Evolutionary conservation across 2,888 invertebrate species (phyloP), one percentile per base, ranked within the genome.

Genomic region (Napeogenes inachia): DNA sequence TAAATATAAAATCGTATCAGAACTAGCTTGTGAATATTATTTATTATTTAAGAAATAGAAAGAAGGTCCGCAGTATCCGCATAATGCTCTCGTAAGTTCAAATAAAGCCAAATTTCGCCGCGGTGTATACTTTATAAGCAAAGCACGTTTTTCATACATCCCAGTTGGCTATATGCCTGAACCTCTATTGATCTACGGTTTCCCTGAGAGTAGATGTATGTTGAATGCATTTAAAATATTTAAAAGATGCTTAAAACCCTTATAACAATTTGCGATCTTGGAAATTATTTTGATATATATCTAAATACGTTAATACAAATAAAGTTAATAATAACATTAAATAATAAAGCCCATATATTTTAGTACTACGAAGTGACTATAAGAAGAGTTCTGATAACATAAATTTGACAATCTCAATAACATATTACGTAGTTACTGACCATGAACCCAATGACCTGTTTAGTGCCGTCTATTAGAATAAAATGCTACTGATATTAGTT

Each of bases 361-460:
- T 2, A 10, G 50, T 50, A 50, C 50, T 30, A 50, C 10, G 21
- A 50, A 30, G 10, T 30, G 21, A 50, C 10, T 50, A 50, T 50
- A 30, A 30, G 10, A 64, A 73, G 69, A 73, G 62, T 63, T 61
- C 67, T 50, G 61, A 66, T 75, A 79, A 80, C 79, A 77, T 77
- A 78, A 73, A 70, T 75, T 64, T 54, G 33, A 50, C 54, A 58
- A 63, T 59, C 61, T 61, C 42, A 62, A 63, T 57, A 60, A 63
- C 61, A 60, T 64, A 72, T 56, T 61, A 60, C 56, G 60, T 42
- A 58, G 72, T 60, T 62, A 68, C 33, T 78, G 84, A 70, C 87
- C 86, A 71, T 87, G 85, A 87, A 82, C 86, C 73, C 74, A 4
- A 45, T 68, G 77, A 77, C 79, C 81, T 79, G 78, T 75, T 77